These are phyloP conservation scores for Protophormia terraenovae DNA, from an alignment of 2,888 invertebrate genomes.

Conservation along the genomic window DNA sequence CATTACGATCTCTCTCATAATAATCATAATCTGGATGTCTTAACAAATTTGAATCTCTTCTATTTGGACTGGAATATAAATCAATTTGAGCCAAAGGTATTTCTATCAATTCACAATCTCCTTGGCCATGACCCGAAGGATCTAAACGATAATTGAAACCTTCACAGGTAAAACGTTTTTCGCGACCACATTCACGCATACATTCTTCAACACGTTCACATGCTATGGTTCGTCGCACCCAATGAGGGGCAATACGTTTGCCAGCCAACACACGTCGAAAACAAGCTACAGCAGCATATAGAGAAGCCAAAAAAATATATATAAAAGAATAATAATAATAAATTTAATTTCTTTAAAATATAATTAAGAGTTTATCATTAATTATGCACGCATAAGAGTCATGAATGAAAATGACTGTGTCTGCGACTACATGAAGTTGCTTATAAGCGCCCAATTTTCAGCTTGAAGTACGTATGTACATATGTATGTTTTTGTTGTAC, in stretches of 20 bases:
- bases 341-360: constrained; percentile 15
- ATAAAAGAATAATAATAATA: neutral
- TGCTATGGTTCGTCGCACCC: constrained; percentile 86
- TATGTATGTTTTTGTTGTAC: neutral
- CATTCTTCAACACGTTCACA: constrained; percentile 90
- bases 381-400: constrained; percentile 13
- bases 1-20: constrained; percentile 89
- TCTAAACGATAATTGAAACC: constrained; percentile 93
- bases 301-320: neutral
- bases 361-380: constrained; percentile 21
- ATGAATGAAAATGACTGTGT: neutral
- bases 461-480: neutral
- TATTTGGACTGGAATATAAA: constrained; percentile 81
- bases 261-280: constrained; percentile 90
- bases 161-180: constrained; percentile 89
- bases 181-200: constrained; percentile 88
- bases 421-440: neutral
- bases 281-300: constrained; percentile 83
- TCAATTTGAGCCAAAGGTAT: constrained; percentile 87
- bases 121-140: constrained; percentile 86
- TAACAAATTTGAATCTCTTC: constrained; percentile 82
- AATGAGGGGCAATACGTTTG: constrained; percentile 86
- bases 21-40: constrained; percentile 88
- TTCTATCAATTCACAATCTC: constrained; percentile 89
- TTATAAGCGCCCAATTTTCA: constrained; percentile 5